phyloP scores from a whole-genome alignment of 2,888 invertebrate genomes.

The Perizoma flavofasciatum region DNA sequence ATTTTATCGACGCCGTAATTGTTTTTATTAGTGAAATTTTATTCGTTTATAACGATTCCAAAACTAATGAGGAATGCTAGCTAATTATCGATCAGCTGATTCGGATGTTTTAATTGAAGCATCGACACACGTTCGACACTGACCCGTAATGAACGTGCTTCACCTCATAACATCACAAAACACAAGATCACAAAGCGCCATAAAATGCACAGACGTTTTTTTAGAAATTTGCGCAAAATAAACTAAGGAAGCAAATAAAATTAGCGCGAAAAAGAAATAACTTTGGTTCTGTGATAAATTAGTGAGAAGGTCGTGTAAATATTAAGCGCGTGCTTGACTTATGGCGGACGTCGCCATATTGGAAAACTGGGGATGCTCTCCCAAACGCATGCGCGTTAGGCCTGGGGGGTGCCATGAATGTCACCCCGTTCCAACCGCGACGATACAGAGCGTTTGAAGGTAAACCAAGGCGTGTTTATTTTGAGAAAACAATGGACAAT shows the following conservation, averaged over 20 bases:
- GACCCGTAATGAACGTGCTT: slow-evolving; percentile 51
- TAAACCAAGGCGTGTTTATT: slow-evolving; percentile 43
- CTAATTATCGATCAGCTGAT: slow-evolving; percentile 41
- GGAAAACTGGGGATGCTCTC: slow-evolving; percentile 66
- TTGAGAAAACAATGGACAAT: slow-evolving; percentile 41
- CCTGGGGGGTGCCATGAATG: slow-evolving; percentile 58
- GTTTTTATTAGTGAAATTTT: neutral
- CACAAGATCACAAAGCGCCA: slow-evolving; percentile 68
- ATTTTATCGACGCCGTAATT: slow-evolving; percentile 16
- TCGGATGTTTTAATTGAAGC: slow-evolving; percentile 42
- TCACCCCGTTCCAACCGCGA: slow-evolving; percentile 46
- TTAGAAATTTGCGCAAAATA: slow-evolving; percentile 30
- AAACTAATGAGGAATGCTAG: slow-evolving; percentile 10
- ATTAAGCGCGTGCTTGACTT: slow-evolving; percentile 71
- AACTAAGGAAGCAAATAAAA: slow-evolving; percentile 37
- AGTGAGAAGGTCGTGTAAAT: slow-evolving; percentile 54
- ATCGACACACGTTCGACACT: slow-evolving; percentile 51
- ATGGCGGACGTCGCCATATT: slow-evolving; percentile 80
- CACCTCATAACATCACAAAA: slow-evolving; percentile 54
- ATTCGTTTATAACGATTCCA: neutral
- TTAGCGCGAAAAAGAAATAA: slow-evolving; percentile 19
- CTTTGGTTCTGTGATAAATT: slow-evolving; percentile 34
- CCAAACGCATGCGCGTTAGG: slow-evolving; percentile 71
- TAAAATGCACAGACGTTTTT: slow-evolving; percentile 34
- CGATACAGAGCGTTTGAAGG: slow-evolving; percentile 27